Evolutionary conservation across 2,888 invertebrate genomes (phyloP).

Genomic region (Leptopterna dolabrata): DNA sequence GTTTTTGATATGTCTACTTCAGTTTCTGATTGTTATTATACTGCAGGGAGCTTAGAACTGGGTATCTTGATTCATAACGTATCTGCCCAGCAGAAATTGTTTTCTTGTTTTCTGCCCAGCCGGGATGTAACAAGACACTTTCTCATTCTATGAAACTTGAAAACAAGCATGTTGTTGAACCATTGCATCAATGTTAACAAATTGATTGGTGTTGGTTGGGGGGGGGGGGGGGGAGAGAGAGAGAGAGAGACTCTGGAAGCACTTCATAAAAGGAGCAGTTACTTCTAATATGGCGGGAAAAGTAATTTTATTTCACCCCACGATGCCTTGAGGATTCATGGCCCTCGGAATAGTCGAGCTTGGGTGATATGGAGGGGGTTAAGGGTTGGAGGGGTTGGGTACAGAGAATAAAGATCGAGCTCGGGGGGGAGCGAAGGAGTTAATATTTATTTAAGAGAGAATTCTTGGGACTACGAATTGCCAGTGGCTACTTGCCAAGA

Average conservation of each 20-base stretch:
- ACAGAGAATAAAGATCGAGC: not conserved
- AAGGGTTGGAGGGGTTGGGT: not conserved
- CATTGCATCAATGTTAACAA: not conserved
- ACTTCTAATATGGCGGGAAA: slow-evolving; percentile 51
- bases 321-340: slow-evolving; percentile 43
- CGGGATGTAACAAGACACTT: too few species aligned
- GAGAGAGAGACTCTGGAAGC: not conserved
- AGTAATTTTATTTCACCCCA: slow-evolving; percentile 55
- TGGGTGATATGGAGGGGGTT: not conserved
- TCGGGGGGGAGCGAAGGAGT: slow-evolving; percentile 27
- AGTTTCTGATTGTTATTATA: too few species aligned
- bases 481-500: slow-evolving; percentile 56
- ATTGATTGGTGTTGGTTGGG: too few species aligned
- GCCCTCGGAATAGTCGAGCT: slow-evolving; percentile 34
- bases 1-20: too few species aligned
- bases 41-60: too few species aligned
- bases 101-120: too few species aligned
- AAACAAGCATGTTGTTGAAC: not conserved
- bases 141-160: too few species aligned
- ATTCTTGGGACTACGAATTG: slow-evolving; percentile 55
- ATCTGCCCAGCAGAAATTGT: too few species aligned
- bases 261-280: not conserved
- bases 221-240: too few species aligned
- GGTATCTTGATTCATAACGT: too few species aligned
- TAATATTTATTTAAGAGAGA: slow-evolving; percentile 58